These are phyloP conservation scores for Mesorhabditis spiculigera DNA, from an alignment of 2,888 invertebrate species.

Conservation along the genomic window DNA sequence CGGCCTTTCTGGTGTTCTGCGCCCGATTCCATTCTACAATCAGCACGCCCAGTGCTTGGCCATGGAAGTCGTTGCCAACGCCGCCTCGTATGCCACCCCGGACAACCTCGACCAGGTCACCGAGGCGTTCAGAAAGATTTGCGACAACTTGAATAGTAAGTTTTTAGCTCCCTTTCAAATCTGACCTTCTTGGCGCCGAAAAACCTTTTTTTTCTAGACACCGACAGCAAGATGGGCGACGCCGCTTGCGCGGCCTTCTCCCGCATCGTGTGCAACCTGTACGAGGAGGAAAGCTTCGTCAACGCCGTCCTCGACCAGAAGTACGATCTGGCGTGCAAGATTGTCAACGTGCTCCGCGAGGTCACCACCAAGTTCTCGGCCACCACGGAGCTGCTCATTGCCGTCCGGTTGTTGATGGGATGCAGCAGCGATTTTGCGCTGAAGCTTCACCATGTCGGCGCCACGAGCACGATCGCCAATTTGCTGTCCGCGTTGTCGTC, in stretches of 20 bases:
- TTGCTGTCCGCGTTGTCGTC: background rate
- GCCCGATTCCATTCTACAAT: background rate
- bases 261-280: background rate
- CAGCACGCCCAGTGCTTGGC: background rate
- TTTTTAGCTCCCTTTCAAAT: background rate
- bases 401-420: background rate
- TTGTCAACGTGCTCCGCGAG: background rate
- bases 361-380: background rate
- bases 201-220: background rate
- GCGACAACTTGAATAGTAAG: conserved; percentile 2
- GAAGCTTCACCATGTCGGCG: conserved; percentile 1
- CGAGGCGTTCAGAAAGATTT: background rate
- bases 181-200: too few species aligned
- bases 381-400: background rate
- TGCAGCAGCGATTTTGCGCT: background rate
- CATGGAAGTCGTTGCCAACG: background rate
- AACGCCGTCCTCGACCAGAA: background rate
- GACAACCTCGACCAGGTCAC: background rate
- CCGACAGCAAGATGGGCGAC: conserved; percentile 1
- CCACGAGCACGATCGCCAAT: background rate
- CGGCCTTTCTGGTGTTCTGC: background rate
- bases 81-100: background rate
- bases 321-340: conserved; percentile 5
- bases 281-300: background rate
- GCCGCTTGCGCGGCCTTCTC: conserved; percentile 6